Conservation (phyloP, 2,113 vertebrate species). For the Stercorarius parasiticus region DNA sequence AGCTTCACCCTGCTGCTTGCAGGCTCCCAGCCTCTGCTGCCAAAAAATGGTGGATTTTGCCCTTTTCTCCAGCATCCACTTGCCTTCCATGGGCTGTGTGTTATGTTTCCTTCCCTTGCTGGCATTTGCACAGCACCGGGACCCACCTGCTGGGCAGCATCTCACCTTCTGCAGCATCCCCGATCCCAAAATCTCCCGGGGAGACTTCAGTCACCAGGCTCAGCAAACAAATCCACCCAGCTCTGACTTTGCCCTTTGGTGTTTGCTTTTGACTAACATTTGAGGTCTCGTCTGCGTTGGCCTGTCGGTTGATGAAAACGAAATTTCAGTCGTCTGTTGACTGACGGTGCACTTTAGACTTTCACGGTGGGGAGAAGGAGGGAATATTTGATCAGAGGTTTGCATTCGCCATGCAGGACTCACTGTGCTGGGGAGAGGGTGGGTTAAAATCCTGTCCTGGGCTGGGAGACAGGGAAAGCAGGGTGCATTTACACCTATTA, state of each 20-base stretch:
- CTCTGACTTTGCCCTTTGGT: constrained; percentile 6
- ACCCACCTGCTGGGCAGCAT: not conserved
- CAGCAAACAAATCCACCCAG: not conserved
- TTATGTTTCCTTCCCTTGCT: not conserved
- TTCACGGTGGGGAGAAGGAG: rapidly evolving
- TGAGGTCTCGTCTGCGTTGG: not conserved
- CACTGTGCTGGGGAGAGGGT: rapidly evolving
- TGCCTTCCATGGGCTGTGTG: not conserved
- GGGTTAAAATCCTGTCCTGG: not conserved
- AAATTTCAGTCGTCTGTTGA: not conserved
- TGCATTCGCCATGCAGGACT: not conserved
- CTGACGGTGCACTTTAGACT: constrained; percentile 8
- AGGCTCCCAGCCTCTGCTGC: rapidly evolving
- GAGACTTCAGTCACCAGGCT: not conserved
- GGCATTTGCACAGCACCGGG: not conserved
- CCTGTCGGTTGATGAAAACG: not conserved
- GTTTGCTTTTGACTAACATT: constrained; percentile 28
- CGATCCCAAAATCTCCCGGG: not conserved
- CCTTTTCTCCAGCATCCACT: not conserved
- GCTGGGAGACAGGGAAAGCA: not conserved
- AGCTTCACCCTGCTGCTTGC: rapidly evolving
- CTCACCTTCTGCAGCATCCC: not conserved
- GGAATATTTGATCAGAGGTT: not conserved
- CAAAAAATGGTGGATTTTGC: not conserved
- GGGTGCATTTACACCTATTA: not conserved